Percentiles rank a stretch among this genome's conserved stretches.
These are phyloP conservation scores for Hermaeophaga mercurialis DNA, from an alignment of 2,888 invertebrate species.

Conservation along the genomic window DNA sequence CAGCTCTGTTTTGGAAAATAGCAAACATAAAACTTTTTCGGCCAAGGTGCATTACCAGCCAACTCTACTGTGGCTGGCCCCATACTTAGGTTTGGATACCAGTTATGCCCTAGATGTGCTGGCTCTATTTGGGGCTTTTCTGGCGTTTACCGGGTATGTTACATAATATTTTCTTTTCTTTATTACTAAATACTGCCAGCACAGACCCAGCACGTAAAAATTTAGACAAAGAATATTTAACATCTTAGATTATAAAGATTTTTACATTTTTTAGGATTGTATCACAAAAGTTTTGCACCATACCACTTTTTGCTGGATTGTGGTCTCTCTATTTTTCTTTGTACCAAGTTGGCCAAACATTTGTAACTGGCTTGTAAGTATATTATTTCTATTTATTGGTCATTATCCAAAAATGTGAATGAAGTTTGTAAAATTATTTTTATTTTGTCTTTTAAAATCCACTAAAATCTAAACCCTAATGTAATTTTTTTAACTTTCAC, in stretches of 20 bases:
- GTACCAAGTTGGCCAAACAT: constrained; percentile 77
- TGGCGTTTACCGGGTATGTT: constrained; percentile 74
- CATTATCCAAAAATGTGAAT: no score
- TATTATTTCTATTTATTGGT: constrained; percentile 45
- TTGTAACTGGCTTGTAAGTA: constrained; percentile 71
- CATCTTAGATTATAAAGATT: not conserved
- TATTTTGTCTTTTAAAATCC: no score
- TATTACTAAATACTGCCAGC: no score
- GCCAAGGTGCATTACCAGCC: constrained; percentile 67
- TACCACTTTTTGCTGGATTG: constrained; percentile 66
- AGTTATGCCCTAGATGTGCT: constrained; percentile 72
- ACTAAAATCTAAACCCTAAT: no score
- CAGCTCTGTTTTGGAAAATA: constrained; percentile 55
- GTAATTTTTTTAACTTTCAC: not conserved
- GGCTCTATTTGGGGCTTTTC: constrained; percentile 65
- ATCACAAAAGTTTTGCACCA: constrained; percentile 65
- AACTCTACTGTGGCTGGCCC: constrained; percentile 70
- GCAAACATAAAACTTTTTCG: constrained; percentile 58
- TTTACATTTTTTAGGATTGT: constrained; percentile 59
- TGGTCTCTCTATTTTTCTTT: constrained; percentile 76
- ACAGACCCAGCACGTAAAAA: no score
- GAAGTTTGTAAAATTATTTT: no score
- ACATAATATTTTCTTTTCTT: no score
- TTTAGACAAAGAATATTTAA: constrained; percentile 18
- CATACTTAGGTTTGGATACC: constrained; percentile 67